Percentiles rank a stretch among this genome's conserved stretches.
These are phyloP conservation scores for Pantherophis vulpinus DNA, from an alignment of 2,797 vertebrate species.

Conservation along the genomic window DNA sequence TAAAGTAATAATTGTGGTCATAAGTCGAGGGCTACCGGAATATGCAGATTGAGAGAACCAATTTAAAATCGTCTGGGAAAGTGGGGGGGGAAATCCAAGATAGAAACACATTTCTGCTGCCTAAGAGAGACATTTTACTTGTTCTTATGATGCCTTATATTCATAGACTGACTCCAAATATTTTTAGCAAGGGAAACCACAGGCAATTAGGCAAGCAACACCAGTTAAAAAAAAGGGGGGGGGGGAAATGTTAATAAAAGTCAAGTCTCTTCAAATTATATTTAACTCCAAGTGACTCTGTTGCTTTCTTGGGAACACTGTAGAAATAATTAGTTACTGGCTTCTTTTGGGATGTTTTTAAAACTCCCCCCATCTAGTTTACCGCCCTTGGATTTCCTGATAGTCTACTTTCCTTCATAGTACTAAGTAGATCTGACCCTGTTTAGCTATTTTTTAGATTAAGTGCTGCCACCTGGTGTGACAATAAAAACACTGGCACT, in stretches of 20 bases:
- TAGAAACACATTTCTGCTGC: conserved; percentile 59
- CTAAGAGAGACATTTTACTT: conserved; percentile 60
- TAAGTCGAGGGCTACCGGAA: neutral
- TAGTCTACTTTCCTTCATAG: neutral
- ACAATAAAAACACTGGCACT: neutral
- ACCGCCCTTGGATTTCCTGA: neutral
- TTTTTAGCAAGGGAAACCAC: conserved; percentile 45
- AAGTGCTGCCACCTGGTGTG: neutral
- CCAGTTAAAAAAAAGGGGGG: neutral
- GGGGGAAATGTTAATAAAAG: neutral
- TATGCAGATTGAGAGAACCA: conserved; percentile 53
- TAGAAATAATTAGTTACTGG: neutral
- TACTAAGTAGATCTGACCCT: neutral
- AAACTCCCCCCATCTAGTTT: neutral
- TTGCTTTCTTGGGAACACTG: neutral
- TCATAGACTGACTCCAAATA: conserved; percentile 62
- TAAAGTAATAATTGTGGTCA: neutral
- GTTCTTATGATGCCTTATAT: conserved; percentile 65
- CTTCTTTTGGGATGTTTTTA: neutral
- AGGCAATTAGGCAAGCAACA: neutral
- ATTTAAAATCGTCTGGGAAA: conserved; percentile 43
- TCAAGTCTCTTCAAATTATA: neutral
- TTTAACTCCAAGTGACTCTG: neutral
- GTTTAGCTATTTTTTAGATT: neutral
- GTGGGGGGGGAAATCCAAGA: neutral